Conservation (phyloP, 2,888 invertebrate genomes). For the Smittia sp. region DNA sequence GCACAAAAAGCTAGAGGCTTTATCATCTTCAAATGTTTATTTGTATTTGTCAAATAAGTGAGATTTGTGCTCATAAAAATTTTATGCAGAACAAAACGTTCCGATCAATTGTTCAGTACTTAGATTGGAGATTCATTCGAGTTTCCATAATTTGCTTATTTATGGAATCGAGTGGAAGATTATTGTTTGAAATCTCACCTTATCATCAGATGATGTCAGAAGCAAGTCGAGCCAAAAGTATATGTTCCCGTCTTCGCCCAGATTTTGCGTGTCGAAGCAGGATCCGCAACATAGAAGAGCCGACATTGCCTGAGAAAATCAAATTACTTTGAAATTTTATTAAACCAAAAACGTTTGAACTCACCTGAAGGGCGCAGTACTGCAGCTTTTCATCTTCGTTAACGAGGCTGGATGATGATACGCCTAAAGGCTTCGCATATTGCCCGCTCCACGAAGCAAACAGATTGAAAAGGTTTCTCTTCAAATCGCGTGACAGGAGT, state of each 20-base stretch:
- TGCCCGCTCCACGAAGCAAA: constrained; percentile 94
- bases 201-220: constrained; percentile 81
- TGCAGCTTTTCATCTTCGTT: constrained; percentile 61
- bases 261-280: constrained; percentile 80
- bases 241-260: constrained; percentile 87
- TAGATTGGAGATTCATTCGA: no score
- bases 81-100: no score
- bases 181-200: no score
- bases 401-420: constrained; percentile 50
- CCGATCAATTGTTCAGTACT: no score
- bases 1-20: not conserved
- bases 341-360: constrained; percentile 22
- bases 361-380: constrained; percentile 61
- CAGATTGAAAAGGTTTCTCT: constrained; percentile 82
- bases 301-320: constrained; percentile 77
- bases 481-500: constrained; percentile 80
- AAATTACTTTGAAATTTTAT: constrained; percentile 7
- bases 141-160: no score
- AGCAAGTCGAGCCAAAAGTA: constrained; percentile 93
- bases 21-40: no score
- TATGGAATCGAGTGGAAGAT: no score
- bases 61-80: no score
- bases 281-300: constrained; percentile 94
- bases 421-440: constrained; percentile 69
- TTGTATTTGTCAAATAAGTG: no score